Base-by-base conservation (phyloP, 2,888 invertebrate species). In the Xestia xanthographa region DNA sequence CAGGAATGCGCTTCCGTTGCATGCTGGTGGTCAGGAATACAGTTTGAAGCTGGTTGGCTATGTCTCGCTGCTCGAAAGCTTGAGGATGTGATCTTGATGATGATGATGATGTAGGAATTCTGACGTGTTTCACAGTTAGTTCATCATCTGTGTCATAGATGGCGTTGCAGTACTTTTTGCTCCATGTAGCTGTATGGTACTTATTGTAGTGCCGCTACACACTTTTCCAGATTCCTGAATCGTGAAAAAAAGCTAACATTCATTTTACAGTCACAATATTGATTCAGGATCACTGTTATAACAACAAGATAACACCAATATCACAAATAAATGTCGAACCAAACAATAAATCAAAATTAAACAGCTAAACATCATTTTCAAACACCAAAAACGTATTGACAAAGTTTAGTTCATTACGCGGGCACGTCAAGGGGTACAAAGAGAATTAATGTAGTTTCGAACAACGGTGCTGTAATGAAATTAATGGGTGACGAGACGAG, bases 381-480 rank as follows among this genome's bases (percentile, higher is more conserved):
- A 83, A 79, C 82, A 83, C 78, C 79, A 85, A 80, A 77, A 81
- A 85, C 80, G 82, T 86, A 86, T 85, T 77, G 78, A 79, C 87
- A 77, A 87, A 87, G 85, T 87, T 87, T 72, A 66, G 80, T 87
- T 87, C 86, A 87, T 87, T 87, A 87, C 87, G 75, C 75, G 12
- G 62, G 58, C 80, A 79, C 83, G 87, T 84, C 87, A 78, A 77
- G 81, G 82, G 77, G 88, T 75, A 84, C 82, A 82, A 82, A 77
- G 85, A 75, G 85, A 75, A 90, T 88, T 90, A 87, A 90, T 90
- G 88, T 86, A 89, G 88, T 89, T 89, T 72, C 84, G 79, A 89
- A 90, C 89, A 87, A 86, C 86, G 79, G 65, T 66, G 75, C 68
- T 62, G 79, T 84, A 86, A 88, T 86, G 86, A 89, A 89, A 90